Conservation (phyloP, 2,797 vertebrate genomes). For the Sebastes aleutianus region DNA sequence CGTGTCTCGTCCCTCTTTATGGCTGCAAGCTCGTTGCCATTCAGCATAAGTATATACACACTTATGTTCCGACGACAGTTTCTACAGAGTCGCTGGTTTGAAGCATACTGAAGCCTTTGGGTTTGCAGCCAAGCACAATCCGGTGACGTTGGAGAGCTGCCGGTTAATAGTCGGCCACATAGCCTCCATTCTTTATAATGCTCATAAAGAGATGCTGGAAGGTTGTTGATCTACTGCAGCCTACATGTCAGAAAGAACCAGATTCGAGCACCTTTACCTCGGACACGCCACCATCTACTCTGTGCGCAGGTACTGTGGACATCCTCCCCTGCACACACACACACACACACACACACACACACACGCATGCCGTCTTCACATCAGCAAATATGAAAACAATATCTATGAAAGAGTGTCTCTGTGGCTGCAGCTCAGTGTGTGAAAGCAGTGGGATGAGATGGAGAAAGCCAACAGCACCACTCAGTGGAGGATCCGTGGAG, state of each 20-base stretch:
- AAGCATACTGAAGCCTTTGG: slow-evolving; percentile 34
- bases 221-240: slow-evolving; percentile 27
- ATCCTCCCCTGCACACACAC: slow-evolving; percentile 82
- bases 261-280: slow-evolving; percentile 84
- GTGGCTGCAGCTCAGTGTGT: slow-evolving; percentile 26
- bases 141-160: slow-evolving; percentile 21
- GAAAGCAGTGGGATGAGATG: slow-evolving; percentile 33
- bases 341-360: slow-evolving; percentile 17
- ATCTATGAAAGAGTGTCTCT: neutral
- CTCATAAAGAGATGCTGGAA: slow-evolving; percentile 42
- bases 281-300: slow-evolving; percentile 84
- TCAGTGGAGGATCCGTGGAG: slow-evolving; percentile 29
- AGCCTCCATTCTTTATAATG: slow-evolving; percentile 50
- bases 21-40: neutral
- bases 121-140: slow-evolving; percentile 28
- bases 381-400: neutral
- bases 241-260: slow-evolving; percentile 26
- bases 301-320: slow-evolving; percentile 81
- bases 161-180: slow-evolving; percentile 11
- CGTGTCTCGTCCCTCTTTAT: neutral
- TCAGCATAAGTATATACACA: neutral
- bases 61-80: neutral
- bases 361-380: neutral
- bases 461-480: slow-evolving; percentile 49
- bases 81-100: slow-evolving; percentile 16